phyloP scores from a whole-genome alignment of 1,140 invertebrate genomes.

The Cardiocondyla obscurior region DNA sequence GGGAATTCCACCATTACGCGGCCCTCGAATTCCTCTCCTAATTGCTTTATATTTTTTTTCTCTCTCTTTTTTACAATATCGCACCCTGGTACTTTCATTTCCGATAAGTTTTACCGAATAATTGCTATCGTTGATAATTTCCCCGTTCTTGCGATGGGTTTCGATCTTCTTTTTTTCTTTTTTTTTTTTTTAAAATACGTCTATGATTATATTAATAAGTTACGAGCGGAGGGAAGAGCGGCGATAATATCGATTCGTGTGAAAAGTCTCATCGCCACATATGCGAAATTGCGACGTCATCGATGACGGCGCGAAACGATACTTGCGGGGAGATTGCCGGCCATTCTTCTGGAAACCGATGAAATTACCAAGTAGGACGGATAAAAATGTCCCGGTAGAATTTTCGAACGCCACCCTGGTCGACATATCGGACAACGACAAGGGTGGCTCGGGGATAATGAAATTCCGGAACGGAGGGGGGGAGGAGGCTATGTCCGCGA shows the following conservation, averaged over 20 bases:
- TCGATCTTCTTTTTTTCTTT: background rate
- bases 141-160: background rate
- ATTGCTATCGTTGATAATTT: background rate
- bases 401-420: background rate
- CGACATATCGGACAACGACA: conserved; percentile 24
- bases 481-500: conserved; percentile 30
- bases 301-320: background rate
- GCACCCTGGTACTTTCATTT: background rate
- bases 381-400: conserved; percentile 23
- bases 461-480: conserved; percentile 33
- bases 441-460: conserved; percentile 18
- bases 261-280: background rate
- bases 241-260: background rate
- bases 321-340: no score
- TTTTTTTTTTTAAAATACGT: background rate
- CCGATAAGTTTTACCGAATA: background rate
- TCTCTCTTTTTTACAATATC: background rate
- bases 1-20: background rate
- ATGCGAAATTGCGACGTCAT: background rate
- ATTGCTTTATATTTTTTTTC: background rate
- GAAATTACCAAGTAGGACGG: conserved; percentile 11
- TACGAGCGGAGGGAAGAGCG: background rate
- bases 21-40: background rate
- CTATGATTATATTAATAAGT: background rate
- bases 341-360: conserved; percentile 18